Evolutionary conservation across 92 coral and sea anemone species (phyloP), one percentile per base, ranked within the genome.

Genomic region (Diadumene lineata): DNA sequence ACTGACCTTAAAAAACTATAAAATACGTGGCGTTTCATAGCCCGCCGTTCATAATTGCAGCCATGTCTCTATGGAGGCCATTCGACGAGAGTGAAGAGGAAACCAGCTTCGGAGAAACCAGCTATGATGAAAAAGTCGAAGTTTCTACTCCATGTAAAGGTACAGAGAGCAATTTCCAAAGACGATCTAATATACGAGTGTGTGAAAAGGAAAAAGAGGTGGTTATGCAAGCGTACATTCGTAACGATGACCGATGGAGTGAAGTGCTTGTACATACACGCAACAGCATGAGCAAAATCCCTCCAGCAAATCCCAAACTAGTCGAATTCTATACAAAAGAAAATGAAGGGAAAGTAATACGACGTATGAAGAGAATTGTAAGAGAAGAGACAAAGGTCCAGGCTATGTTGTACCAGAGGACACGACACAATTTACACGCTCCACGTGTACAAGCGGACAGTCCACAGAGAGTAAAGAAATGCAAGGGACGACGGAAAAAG

Each of bases 341-440:
- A 32, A 32, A 27, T 32, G 26, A 2, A 1, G 29, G 26, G 31
- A 60, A 60, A 27, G 32, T 60, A 7, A 22, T 64, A 11, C 44
- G 69, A 8, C 69, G 44, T 11, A 34, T 64, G 8, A 64, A 64
- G 32, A 64, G 69, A 48, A 64, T 64, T 27, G 43, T 64, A 3
- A n/a, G 44, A 31, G 43, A 64, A 48, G 69, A 64, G 24, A 64
- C 21, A 2, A 64, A 64, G 69, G 21, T 64, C 21, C 69, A 64
- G 69, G 69, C 69, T 31, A 44, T 64, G 69, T 31, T 64, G 32
- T 64, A 31, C 23, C 69, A 64, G 50, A 64, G 32, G 32, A 64
- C 69, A 2, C 69, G 32, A 32, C 65, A 60, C 6, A 60, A 64
- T 48, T 23, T 10, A 64, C 69, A 2, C 7, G 4, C 26, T 22